Evolutionary conservation across 2,113 vertebrate genomes (phyloP).

Genomic region (Corapipo altera): DNA sequence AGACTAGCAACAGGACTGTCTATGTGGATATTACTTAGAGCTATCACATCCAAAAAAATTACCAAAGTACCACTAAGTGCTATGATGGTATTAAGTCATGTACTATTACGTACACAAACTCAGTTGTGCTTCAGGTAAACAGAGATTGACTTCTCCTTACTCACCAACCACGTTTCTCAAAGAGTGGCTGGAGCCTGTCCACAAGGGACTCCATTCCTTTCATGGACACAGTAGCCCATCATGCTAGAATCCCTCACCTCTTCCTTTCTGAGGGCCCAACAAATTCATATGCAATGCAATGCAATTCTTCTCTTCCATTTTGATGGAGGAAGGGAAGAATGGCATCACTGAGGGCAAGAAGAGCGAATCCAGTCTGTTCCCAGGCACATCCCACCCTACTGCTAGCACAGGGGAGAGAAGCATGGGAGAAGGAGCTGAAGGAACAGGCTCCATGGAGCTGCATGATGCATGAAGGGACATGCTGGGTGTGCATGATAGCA

Average conservation of each 20-base stretch:
- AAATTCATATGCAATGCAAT: not conserved
- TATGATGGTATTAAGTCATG: not conserved
- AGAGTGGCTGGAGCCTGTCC: not conserved
- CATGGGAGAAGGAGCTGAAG: not conserved
- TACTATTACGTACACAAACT: not conserved
- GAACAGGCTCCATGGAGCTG: not conserved
- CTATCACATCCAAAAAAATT: not conserved
- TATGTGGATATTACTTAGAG: not conserved
- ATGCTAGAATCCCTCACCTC: not conserved
- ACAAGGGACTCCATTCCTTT: not conserved
- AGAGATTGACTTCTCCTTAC: not conserved
- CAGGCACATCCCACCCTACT: not conserved
- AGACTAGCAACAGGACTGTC: not conserved
- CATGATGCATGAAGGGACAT: not conserved
- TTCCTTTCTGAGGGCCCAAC: not conserved
- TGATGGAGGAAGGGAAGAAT: conserved; percentile 22
- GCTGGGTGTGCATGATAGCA: not conserved
- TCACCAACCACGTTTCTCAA: not conserved
- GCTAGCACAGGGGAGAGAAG: not conserved
- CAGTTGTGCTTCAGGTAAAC: not conserved
- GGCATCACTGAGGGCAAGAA: not conserved
- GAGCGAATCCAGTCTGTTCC: not conserved
- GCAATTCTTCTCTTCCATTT: conserved; percentile 9
- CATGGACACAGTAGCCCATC: not conserved
- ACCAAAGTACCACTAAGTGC: not conserved